phyloP scores from a whole-genome alignment of 2,888 invertebrate species.

The Idaea aversata region DNA sequence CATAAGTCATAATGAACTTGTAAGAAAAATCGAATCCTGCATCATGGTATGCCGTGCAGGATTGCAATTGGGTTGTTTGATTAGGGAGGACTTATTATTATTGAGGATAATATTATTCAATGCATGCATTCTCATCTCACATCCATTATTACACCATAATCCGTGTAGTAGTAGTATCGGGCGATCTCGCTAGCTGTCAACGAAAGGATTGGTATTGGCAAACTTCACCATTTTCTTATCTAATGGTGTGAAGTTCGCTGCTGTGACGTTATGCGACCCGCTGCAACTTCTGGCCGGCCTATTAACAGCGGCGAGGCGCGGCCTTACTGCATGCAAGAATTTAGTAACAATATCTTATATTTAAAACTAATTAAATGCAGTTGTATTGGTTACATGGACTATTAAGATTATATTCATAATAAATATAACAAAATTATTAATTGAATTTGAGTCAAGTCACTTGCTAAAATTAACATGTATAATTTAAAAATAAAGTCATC shows the following conservation, averaged over 20 bases:
- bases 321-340: neutral
- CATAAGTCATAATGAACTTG: neutral
- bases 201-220: too few species aligned
- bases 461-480: neutral
- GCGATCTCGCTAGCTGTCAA: too few species aligned
- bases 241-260: neutral
- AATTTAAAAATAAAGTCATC: too few species aligned
- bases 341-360: neutral
- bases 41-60: neutral
- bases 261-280: neutral
- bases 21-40: neutral
- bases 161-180: too few species aligned
- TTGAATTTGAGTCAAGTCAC: neutral
- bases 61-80: neutral
- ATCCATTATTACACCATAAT: too few species aligned
- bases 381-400: conserved; percentile 3
- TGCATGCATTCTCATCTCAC: too few species aligned
- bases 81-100: too few species aligned
- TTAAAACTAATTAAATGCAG: neutral
- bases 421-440: neutral
- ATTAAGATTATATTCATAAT: neutral
- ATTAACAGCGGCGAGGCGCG: neutral
- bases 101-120: too few species aligned
- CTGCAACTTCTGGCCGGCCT: neutral
- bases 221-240: neutral